phyloP scores from a whole-genome alignment of 2,797 vertebrate species.

The Sylvilagus floridanus region DNA sequence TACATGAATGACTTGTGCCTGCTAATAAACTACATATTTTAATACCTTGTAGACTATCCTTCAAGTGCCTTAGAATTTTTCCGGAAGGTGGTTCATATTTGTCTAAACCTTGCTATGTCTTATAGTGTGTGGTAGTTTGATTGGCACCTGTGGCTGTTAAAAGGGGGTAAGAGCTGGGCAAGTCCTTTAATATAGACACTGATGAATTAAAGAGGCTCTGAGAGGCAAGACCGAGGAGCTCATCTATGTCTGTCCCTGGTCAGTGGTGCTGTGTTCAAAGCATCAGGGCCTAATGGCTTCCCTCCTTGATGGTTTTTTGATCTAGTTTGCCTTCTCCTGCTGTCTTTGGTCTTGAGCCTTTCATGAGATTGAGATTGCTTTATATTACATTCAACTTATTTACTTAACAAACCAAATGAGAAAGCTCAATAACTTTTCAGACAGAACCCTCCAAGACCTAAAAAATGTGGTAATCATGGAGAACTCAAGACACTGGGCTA shows the following conservation, averaged over 20 bases:
- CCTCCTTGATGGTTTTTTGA: constrained; percentile 50
- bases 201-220: constrained; percentile 41
- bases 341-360: constrained; percentile 55
- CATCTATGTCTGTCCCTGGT: constrained; percentile 56
- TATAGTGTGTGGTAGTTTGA: not conserved
- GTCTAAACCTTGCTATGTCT: not conserved
- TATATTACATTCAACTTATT: constrained; percentile 72
- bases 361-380: constrained; percentile 71
- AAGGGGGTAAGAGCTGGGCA: not conserved
- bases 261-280: constrained; percentile 47
- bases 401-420: constrained; percentile 79
- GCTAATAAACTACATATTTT: not conserved
- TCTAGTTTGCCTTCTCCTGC: constrained; percentile 63
- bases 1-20: not conserved
- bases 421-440: constrained; percentile 74
- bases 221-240: not conserved
- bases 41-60: not conserved
- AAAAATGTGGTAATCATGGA: not conserved
- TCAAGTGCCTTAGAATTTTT: not conserved
- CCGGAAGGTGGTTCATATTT: not conserved
- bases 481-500: constrained; percentile 1
- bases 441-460: constrained; percentile 37
- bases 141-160: not conserved
- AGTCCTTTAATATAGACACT: constrained; percentile 13
- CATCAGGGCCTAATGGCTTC: constrained; percentile 65